phyloP scores from a whole-genome alignment of 2,888 invertebrate species.

The Tachystola acroxantha region DNA sequence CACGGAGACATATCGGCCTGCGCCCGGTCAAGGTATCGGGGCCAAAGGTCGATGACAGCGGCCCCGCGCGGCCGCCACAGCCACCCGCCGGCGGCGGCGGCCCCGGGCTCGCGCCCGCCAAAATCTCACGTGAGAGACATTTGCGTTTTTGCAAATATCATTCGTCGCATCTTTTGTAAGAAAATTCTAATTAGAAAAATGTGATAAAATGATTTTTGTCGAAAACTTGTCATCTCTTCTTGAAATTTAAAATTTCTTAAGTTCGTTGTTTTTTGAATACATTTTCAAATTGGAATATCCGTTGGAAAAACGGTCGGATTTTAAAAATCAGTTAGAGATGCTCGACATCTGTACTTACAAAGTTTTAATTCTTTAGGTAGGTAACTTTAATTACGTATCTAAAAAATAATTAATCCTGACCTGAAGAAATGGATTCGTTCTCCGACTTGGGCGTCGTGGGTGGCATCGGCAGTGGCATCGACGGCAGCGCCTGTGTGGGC shows the following conservation, averaged over 20 bases:
- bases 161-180: too few species aligned
- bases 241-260: too few species aligned
- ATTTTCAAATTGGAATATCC: constrained; percentile 3
- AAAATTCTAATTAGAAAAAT: too few species aligned
- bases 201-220: too few species aligned
- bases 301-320: too few species aligned
- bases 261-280: too few species aligned
- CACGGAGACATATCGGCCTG: constrained; percentile 53
- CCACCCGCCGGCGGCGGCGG: constrained; percentile 48
- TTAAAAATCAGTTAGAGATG: too few species aligned
- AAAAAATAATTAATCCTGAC: constrained; percentile 40
- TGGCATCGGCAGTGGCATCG: constrained; percentile 70
- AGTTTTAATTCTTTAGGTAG: not conserved
- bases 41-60: constrained; percentile 76
- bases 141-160: constrained; percentile 1
- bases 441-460: constrained; percentile 74
- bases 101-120: constrained; percentile 51
- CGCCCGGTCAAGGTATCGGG: constrained; percentile 76
- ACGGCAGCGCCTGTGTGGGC: constrained; percentile 73
- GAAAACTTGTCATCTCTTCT: too few species aligned
- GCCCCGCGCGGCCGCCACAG: constrained; percentile 27
- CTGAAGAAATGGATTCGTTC: constrained; percentile 76
- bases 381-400: too few species aligned
- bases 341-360: too few species aligned
- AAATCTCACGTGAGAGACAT: constrained; percentile 15